Conservation (phyloP, 2,113 vertebrate species). For the Cebidichthys violaceus region DNA sequence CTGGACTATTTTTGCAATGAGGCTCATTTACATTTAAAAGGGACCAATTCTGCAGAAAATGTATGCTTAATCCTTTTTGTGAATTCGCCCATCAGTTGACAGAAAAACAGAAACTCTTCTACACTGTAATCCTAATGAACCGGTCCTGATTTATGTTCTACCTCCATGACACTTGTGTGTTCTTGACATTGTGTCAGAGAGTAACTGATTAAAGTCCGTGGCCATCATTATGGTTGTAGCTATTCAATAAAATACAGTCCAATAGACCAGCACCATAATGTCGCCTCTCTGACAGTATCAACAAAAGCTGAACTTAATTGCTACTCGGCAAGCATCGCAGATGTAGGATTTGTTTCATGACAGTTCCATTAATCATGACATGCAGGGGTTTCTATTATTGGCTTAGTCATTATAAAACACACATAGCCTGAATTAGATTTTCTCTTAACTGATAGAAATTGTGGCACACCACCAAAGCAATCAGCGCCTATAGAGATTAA, state of each 20-base stretch:
- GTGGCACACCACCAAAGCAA: not conserved
- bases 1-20: not conserved
- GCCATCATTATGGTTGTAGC: not conserved
- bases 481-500: not conserved
- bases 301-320: not conserved
- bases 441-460: not conserved
- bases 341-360: not conserved
- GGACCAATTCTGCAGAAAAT: not conserved
- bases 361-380: not conserved
- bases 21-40: not conserved
- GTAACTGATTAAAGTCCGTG: constrained; percentile 7
- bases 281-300: not conserved
- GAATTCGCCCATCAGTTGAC: not conserved
- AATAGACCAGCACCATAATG: not conserved
- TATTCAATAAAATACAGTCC: not conserved
- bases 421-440: not conserved
- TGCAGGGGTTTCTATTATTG: not conserved
- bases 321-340: not conserved
- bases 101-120: not conserved
- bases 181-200: not conserved
- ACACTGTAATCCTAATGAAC: not conserved
- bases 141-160: not conserved
- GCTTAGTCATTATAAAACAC: not conserved
- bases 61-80: not conserved
- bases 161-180: not conserved